These are phyloP conservation scores for Eremobia ochroleuca DNA, from an alignment of 2,888 invertebrate species.

Conservation along the genomic window DNA sequence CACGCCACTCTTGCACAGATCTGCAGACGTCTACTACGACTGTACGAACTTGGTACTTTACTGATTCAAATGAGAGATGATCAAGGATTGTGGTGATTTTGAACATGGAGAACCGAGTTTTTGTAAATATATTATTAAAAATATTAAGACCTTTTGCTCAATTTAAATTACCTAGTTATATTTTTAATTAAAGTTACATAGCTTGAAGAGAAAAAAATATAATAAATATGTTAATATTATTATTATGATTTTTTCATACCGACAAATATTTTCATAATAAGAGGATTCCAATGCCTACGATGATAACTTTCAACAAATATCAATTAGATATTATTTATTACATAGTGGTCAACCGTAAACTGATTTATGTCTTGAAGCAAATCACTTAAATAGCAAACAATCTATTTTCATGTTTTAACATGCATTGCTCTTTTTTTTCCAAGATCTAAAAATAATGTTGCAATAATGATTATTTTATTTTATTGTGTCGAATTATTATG, in stretches of 20 bases:
- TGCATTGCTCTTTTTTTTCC: no score
- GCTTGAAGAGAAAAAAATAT: background rate
- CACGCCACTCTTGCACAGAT: conserved; percentile 71
- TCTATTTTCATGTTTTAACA: background rate
- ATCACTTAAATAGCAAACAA: background rate
- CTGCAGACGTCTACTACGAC: conserved; percentile 48
- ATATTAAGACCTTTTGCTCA: no score
- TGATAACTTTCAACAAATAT: background rate
- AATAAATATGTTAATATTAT: no score
- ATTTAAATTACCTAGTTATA: background rate
- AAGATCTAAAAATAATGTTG: no score
- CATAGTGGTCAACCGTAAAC: background rate
- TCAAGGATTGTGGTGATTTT: background rate
- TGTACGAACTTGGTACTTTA: conserved; percentile 60
- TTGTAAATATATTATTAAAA: background rate
- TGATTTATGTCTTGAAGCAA: background rate
- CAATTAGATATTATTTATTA: no score
- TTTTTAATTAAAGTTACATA: background rate
- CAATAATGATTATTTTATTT: background rate
- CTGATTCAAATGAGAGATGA: conserved; percentile 4
- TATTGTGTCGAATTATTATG: background rate
- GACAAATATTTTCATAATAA: background rate
- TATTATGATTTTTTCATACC: no score
- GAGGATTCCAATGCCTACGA: background rate
- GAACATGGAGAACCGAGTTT: background rate